Base-by-base conservation (phyloP, 2,888 invertebrate genomes). In the Neoascia interrupta region DNA sequence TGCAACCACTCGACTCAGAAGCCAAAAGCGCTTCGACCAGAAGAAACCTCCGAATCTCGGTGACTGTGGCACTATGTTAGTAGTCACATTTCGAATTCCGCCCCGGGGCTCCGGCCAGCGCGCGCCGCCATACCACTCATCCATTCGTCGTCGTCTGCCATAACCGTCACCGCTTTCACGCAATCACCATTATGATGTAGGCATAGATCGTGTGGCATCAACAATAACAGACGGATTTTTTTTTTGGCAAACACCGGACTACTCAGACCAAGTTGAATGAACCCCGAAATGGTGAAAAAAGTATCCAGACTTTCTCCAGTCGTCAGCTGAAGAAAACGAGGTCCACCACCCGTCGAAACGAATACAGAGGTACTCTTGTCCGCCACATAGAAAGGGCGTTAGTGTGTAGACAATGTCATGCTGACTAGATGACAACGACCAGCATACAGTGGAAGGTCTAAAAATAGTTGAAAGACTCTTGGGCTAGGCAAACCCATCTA, bases 1-100 rank as follows among this genome's bases (percentile, higher is more conserved):
- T 58, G 58, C 66, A 53, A 28, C 43, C 58, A 56, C 37, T 47
- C 28, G 11, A 34, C 31, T 54, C 51, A 45, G 53, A 39, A n/a
- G n/a, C n/a, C n/a, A n/a, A n/a, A 23, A 63, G 19, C 43, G 16
- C n/a, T n/a, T n/a, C n/a, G n/a, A n/a, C 13, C 21, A 51, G 31
- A 37, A 61, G 28, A 61, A 51, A 45, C 54, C 28, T 26, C 39
- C 82, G 81, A 85, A 86, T 85, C 83, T 86, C 86, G 86, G 86
- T 86, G 86, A 87, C 85, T 87, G 85, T 87, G 87, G 85, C 86
- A 87, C 84, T 87, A 85, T 87, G 87, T 87, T 86, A 87, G 86
- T 87, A 86, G 87, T 85, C 84, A 61, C 72, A 72, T 68, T 73
- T 69, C 43, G 43, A 45, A 51, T 56, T 56, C 47, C 51, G 51